Conservation (phyloP, 1,140 invertebrate species). For the Heliconius himera region DNA sequence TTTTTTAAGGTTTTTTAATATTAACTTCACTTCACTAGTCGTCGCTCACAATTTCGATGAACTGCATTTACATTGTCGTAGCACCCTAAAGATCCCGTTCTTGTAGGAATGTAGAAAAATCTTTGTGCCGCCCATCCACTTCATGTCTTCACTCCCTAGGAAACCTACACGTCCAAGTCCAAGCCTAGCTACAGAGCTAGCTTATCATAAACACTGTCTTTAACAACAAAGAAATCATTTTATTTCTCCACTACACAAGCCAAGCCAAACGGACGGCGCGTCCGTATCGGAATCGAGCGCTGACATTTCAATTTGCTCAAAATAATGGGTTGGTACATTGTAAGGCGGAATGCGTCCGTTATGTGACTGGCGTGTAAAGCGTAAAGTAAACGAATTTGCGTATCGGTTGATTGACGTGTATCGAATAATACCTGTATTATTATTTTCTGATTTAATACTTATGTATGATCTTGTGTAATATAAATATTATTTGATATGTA, state of each 20-base stretch:
- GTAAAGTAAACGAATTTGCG: slow-evolving; percentile 36
- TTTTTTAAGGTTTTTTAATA: too few relatives aligned
- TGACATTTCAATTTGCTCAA: slow-evolving; percentile 42
- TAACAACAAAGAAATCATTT: not conserved
- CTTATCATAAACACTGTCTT: not conserved
- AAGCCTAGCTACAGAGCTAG: too few relatives aligned
- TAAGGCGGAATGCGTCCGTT: slow-evolving; percentile 35
- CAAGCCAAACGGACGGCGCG: not conserved
- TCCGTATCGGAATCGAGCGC: slow-evolving; percentile 33
- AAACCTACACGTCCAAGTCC: too few relatives aligned
- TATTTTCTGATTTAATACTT: slow-evolving; percentile 8
- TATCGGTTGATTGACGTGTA: slow-evolving; percentile 34
- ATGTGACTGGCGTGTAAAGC: slow-evolving; percentile 35
- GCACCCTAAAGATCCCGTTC: too few relatives aligned
- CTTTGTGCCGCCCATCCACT: too few relatives aligned
- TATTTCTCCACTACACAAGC: not conserved
- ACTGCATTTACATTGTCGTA: too few relatives aligned
- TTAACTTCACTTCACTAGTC: too few relatives aligned
- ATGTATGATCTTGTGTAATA: not conserved
- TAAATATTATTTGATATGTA: not conserved
- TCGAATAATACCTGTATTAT: slow-evolving; percentile 25
- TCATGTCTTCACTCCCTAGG: too few relatives aligned
- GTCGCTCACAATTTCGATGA: too few relatives aligned
- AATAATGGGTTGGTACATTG: slow-evolving; percentile 36
- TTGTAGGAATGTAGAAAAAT: too few relatives aligned